Conservation (phyloP, 2,888 invertebrate genomes). For the Drosophila meridionalis region DNA sequence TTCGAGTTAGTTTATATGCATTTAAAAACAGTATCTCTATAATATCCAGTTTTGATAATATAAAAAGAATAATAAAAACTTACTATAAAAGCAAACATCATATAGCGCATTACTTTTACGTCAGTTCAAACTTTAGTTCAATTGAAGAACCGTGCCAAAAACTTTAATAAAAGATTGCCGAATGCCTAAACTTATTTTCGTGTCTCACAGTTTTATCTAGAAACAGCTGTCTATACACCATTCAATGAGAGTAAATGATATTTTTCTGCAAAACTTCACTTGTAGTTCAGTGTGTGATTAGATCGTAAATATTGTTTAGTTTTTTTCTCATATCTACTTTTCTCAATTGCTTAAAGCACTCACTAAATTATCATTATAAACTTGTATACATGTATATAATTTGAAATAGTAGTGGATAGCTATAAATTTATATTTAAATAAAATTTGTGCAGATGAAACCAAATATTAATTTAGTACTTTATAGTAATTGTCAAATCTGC, state of each 20-base stretch:
- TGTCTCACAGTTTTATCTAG: background rate
- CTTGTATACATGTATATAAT: too few species aligned
- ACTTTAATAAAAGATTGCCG: background rate
- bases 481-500: too few species aligned
- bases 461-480: too few species aligned
- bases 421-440: too few species aligned
- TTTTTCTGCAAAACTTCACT: background rate
- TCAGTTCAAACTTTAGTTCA: background rate
- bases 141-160: background rate
- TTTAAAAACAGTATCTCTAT: background rate
- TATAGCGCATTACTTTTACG: background rate
- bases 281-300: background rate
- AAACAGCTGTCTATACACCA: background rate
- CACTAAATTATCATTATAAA: too few species aligned
- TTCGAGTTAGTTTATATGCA: too few species aligned
- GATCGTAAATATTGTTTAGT: background rate
- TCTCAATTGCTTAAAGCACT: too few species aligned
- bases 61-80: background rate
- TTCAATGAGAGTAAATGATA: background rate
- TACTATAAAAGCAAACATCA: background rate
- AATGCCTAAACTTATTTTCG: background rate
- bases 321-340: too few species aligned
- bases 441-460: too few species aligned
- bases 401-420: too few species aligned
- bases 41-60: background rate